phyloP scores from a whole-genome alignment of 1,140 invertebrate genomes.

The Drosophila sp. region DNA sequence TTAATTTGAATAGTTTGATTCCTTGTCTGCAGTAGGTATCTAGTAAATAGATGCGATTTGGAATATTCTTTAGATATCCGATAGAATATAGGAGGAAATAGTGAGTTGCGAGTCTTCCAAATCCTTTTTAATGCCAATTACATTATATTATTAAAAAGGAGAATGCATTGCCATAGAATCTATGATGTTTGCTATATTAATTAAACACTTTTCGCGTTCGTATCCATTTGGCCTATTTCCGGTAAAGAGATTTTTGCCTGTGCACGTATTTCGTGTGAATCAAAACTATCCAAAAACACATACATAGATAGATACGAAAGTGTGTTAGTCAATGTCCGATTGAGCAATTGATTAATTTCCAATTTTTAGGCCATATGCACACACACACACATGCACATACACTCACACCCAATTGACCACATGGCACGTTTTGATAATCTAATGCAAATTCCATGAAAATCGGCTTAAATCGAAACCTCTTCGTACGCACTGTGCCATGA shows the following conservation, averaged over 20 bases:
- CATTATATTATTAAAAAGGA: no score
- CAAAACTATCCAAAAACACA: background rate
- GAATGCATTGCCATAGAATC: no score
- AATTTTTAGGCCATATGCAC: background rate
- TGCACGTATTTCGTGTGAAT: background rate
- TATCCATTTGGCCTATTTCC: background rate
- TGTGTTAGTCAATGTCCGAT: background rate
- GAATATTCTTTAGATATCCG: no score
- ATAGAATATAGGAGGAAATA: no score
- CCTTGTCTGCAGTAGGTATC: no score
- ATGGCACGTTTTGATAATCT: background rate
- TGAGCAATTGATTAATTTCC: background rate
- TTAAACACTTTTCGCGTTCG: background rate
- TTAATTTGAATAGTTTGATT: no score
- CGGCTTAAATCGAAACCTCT: conserved; percentile 28
- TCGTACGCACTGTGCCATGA: conserved; percentile 15
- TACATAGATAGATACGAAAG: background rate
- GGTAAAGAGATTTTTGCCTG: background rate
- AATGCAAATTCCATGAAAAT: conserved; percentile 41
- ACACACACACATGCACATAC: background rate
- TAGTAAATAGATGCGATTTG: no score
- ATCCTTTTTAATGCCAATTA: no score
- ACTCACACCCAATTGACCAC: conserved; percentile 28
- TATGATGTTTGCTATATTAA: no score
- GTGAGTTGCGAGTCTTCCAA: no score